Base-by-base conservation (phyloP, 2,797 vertebrate species). In the Propithecus deckenii region DNA sequence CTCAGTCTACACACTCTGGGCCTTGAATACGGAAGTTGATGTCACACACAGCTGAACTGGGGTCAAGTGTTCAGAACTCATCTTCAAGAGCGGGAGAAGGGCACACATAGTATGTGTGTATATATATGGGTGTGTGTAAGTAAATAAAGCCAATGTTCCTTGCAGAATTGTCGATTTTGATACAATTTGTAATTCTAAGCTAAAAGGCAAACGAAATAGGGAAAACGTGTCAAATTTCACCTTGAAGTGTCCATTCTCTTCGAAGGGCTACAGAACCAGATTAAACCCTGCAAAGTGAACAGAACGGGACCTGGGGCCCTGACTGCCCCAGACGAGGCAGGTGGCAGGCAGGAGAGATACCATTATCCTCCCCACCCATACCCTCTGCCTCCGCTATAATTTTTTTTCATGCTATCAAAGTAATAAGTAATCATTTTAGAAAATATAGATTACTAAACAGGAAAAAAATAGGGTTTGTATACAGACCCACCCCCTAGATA, bases 351-450 rank as follows among this genome's bases (percentile, higher is more conserved):
- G 30, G 35, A 78, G 57, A 13, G 2, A 91, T n/a, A 22, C 4
- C 10, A 72, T 81, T 20, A n/a, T 52, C 63, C 30, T 90, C 28
- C 75, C 57, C 59, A 79, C 46, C 80, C 30, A 90, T n/a, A 72
- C 10, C 17, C 35, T 89, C 18, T 22, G 35, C 8, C 23, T 41
- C 71, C 43, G 38, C 52, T 75, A 9, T 89, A 75, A 35, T 43
- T 18, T 80, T 93, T 93, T 92, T 90, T 81, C 57, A 74, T 30
- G 41, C 18, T 30, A 67, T 50, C 61, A 75, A 90, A 61, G 25
- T 79, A 67, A 83, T 59, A 86, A 92, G 69, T 67, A 92, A 78
- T 75, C 67, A 91, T 84, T 91, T 96, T 92, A 76, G 85, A 84
- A 97, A 95, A 79, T 79, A 76, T 18, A 88, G 79, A 74, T 88